Evolutionary conservation across 92 coral and sea anemone genomes (phyloP), one percentile per base, ranked within the genome.

Genomic region (Siderastrea siderea): DNA sequence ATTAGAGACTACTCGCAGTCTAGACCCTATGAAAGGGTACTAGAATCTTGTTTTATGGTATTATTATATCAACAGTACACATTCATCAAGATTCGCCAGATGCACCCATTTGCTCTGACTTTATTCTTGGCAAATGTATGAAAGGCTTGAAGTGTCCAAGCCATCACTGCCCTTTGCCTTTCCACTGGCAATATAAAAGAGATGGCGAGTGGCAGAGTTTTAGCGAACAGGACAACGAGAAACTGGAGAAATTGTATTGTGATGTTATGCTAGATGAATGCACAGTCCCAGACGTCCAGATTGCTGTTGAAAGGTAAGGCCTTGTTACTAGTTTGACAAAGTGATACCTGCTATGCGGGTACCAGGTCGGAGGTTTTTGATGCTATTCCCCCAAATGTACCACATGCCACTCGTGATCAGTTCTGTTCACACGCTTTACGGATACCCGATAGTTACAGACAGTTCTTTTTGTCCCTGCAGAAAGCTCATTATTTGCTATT

Each of bases 131-230:
- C 3, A 78, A 81, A 49, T 91, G 96, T 48, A 90, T 77, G 51
- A 78, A 88, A 19, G 88, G 94, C 45, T 12, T 3, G n/a, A 86
- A 89, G 80, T 95, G 98, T 67, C 11, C 79, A 13, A 77, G 66
- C 3, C 91, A 89, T 57, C 98, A 95, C 81, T 91, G 94, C 46
- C 54, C 74, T 47, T 47, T 91, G 89, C 95, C 98, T 2, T 93
- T 86, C 77, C 93, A 85, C 74, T 95, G 98, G 98, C 91, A 93
- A 60, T 93, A 93, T 88, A 63, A 47, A 16, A 49, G 59, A 1
- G 58, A 3, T 0, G 54, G 76, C 8, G 52, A 55, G 7, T 95
- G 98, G 98, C 70, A 62, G 48, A 91, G 80, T 68, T 84, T 95
- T 44, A 70, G 68, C 48, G 87, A 79, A 75, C 77, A 62, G 3